phyloP scores from a whole-genome alignment of 2,888 invertebrate species.

The Colletes collaris region DNA sequence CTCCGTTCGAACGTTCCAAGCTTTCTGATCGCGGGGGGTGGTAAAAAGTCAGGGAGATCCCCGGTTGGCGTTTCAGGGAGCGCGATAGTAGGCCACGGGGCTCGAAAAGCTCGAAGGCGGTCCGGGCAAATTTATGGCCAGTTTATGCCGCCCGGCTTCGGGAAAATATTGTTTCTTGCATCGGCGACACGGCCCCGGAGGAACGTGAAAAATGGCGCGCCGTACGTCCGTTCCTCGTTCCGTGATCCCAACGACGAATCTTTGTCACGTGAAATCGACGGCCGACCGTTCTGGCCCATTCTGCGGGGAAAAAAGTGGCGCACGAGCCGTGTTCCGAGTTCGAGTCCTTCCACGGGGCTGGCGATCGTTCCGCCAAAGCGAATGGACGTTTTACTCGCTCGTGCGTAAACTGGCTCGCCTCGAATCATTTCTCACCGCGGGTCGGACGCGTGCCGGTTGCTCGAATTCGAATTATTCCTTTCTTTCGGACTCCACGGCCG shows the following conservation, averaged over 20 bases:
- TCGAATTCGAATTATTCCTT: slow-evolving; percentile 32
- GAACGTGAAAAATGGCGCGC: slow-evolving; percentile 50
- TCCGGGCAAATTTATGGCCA: slow-evolving; percentile 50
- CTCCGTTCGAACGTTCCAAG: not conserved
- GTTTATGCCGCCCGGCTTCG: slow-evolving; percentile 44
- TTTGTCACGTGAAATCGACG: slow-evolving; percentile 40
- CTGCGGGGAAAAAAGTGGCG: not conserved
- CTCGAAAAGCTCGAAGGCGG: not conserved
- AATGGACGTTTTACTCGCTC: slow-evolving; percentile 37
- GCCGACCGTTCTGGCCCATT: not conserved
- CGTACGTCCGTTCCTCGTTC: slow-evolving; percentile 13
- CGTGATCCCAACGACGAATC: slow-evolving; percentile 32
- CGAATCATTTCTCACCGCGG: slow-evolving; percentile 48
- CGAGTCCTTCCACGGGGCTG: slow-evolving; percentile 2
- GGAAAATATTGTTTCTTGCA: slow-evolving; percentile 57
- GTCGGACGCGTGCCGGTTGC: slow-evolving; percentile 7
- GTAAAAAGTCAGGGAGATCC: not conserved
- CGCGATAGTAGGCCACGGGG: not conserved
- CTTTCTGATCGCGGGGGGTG: not conserved
- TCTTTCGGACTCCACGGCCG: slow-evolving; percentile 5
- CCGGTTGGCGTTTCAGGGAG: too few species aligned
- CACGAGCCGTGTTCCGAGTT: not conserved
- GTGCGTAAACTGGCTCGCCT: slow-evolving; percentile 46
- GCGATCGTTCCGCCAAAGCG: slow-evolving; percentile 11
- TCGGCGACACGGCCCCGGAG: slow-evolving; percentile 19